A percentile compares a stretch with the other conserved stretches of the same genome.
Evolutionary conservation across 1,140 invertebrate genomes (phyloP).

Genomic region (Bombus fervidus): DNA sequence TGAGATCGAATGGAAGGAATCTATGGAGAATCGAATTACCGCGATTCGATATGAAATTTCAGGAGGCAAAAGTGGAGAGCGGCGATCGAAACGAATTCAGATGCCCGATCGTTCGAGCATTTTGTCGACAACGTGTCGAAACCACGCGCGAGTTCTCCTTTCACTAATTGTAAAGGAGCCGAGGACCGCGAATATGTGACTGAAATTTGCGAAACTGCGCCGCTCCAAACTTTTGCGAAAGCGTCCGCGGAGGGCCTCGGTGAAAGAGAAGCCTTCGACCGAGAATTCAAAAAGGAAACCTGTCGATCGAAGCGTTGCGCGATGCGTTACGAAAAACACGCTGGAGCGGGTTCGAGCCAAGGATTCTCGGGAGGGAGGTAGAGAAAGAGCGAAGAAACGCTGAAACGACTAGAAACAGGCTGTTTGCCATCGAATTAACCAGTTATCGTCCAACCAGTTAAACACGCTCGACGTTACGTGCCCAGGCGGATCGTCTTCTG

Average conservation of each 20-base stretch:
- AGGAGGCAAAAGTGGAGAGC: neutral
- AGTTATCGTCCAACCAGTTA: neutral
- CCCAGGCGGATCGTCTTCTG: neutral
- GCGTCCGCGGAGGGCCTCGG: neutral
- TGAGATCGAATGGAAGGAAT: too few relatives aligned
- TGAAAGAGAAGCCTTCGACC: slow-evolving; percentile 49
- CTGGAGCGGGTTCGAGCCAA: neutral
- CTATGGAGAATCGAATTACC: neutral
- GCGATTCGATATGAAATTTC: slow-evolving; percentile 19
- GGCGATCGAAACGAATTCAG: slow-evolving; percentile 37
- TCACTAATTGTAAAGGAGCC: slow-evolving; percentile 62
- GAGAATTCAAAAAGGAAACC: slow-evolving; percentile 60
- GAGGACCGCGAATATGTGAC: slow-evolving; percentile 44
- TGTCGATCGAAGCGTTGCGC: slow-evolving; percentile 45
- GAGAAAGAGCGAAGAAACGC: neutral
- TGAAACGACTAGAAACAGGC: neutral
- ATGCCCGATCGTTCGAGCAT: slow-evolving; percentile 28
- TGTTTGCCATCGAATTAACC: neutral
- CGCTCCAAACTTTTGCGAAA: slow-evolving; percentile 31
- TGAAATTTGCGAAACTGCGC: slow-evolving; percentile 61
- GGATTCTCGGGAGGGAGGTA: neutral
- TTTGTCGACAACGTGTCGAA: slow-evolving; percentile 64
- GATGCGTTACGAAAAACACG: slow-evolving; percentile 53
- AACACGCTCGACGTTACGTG: neutral
- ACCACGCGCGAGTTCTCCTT: slow-evolving; percentile 57